These are phyloP conservation scores for Eilema griseolum DNA, from an alignment of 2,888 invertebrate species.

Conservation along the genomic window DNA sequence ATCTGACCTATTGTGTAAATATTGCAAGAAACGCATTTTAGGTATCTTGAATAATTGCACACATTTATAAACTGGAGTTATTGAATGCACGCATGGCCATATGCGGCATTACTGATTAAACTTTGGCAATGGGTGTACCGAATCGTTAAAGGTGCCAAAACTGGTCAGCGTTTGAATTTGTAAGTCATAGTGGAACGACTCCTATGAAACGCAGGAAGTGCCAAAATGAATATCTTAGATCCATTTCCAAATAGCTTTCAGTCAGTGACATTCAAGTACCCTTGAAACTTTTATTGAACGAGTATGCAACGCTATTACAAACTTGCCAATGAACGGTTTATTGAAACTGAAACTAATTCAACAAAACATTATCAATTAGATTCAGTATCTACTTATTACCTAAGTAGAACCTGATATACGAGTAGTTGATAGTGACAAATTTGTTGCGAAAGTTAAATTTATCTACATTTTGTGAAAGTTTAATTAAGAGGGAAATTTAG, in stretches of 20 bases:
- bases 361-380: neutral
- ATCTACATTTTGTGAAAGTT: neutral
- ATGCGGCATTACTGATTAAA: neutral
- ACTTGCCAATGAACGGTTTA: neutral
- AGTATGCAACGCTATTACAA: neutral
- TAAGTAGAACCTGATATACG: neutral
- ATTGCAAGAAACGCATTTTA: neutral
- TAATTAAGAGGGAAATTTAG: neutral
- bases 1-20: constrained; percentile 49
- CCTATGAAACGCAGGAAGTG: constrained; percentile 13
- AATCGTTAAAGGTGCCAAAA: constrained; percentile 15
- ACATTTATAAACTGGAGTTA: neutral
- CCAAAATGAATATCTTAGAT: constrained; percentile 18
- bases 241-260: neutral
- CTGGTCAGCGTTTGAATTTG: neutral
- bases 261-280: constrained; percentile 4
- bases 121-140: neutral
- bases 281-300: neutral
- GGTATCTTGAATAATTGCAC: constrained; percentile 9
- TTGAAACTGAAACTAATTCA: neutral
- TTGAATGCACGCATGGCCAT: constrained; percentile 1
- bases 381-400: too few relatives aligned
- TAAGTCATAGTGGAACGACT: neutral
- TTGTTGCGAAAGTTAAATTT: neutral
- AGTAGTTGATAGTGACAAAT: neutral